These are phyloP conservation scores for Phortica okadai DNA, from an alignment of 2,888 invertebrate species.

Conservation along the genomic window DNA sequence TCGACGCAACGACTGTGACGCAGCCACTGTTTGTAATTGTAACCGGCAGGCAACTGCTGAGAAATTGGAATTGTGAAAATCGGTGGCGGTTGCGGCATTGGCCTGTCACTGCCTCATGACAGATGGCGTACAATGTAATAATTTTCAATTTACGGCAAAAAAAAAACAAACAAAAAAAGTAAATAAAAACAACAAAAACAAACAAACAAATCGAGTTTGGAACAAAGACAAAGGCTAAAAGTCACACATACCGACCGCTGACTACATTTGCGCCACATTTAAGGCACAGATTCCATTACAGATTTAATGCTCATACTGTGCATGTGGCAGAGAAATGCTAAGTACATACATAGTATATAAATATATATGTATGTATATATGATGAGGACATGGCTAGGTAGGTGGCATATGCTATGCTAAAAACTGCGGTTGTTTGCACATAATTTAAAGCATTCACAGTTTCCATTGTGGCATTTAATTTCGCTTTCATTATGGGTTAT, in stretches of 20 bases:
- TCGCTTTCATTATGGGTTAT: slow-evolving; percentile 37
- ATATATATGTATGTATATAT: too few relatives aligned
- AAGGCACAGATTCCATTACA: background rate
- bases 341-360: background rate
- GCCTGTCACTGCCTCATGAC: slow-evolving; percentile 54
- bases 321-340: background rate
- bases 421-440: slow-evolving; percentile 26
- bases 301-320: background rate
- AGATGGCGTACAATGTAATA: slow-evolving; percentile 47
- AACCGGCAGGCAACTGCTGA: slow-evolving; percentile 27
- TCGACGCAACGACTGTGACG: slow-evolving; percentile 5
- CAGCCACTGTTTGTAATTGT: background rate
- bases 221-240: background rate
- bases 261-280: background rate
- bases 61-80: background rate
- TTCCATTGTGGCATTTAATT: slow-evolving; percentile 34
- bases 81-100: slow-evolving; percentile 34
- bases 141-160: slow-evolving; percentile 56
- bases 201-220: background rate
- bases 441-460: slow-evolving; percentile 37
- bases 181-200: slow-evolving; percentile 12
- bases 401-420: background rate
- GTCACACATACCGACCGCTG: background rate
- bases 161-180: background rate
- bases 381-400: too few relatives aligned